These are phyloP conservation scores for Trissoscelio sp. DNA, from an alignment of 2,888 invertebrate genomes.

Conservation along the genomic window DNA sequence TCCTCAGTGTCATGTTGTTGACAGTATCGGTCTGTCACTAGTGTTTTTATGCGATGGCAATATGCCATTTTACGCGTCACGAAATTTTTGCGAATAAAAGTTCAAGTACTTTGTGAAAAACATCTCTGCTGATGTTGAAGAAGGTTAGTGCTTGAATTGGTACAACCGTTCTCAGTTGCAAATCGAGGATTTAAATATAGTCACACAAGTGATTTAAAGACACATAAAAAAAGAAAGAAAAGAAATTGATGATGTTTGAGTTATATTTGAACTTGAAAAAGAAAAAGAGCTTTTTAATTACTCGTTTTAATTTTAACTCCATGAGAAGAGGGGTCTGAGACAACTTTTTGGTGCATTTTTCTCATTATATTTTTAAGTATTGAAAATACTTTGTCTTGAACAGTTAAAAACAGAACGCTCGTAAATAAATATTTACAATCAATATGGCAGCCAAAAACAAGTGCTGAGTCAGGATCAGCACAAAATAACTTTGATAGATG, in stretches of 20 bases:
- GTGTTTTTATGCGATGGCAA: slow-evolving; percentile 60
- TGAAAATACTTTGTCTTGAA: not conserved
- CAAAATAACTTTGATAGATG: slow-evolving; percentile 29
- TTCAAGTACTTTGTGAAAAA: slow-evolving; percentile 52
- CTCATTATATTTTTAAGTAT: not conserved
- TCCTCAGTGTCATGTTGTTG: slow-evolving; percentile 64
- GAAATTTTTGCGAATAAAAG: slow-evolving; percentile 58
- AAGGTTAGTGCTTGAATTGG: slow-evolving; percentile 44
- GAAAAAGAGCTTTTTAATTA: slow-evolving; percentile 2
- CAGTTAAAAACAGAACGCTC: slow-evolving; percentile 14
- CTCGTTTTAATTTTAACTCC: slow-evolving; percentile 41
- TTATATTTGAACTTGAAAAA: slow-evolving; percentile 52
- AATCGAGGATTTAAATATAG: slow-evolving; percentile 29
- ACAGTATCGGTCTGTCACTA: slow-evolving; percentile 52
- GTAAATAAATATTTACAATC: slow-evolving; percentile 40
- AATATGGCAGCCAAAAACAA: slow-evolving; percentile 40
- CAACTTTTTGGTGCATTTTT: not conserved
- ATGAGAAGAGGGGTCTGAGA: not conserved
- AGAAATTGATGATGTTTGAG: slow-evolving; percentile 27
- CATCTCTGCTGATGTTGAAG: slow-evolving; percentile 33
- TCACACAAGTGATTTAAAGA: not conserved
- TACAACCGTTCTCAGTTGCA: no score
- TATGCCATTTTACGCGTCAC: slow-evolving; percentile 61
- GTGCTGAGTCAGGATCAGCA: slow-evolving; percentile 22
- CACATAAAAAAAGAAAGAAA: not conserved